Percentiles rank a stretch among this genome's conserved stretches.
These are phyloP conservation scores for Sapajus apella DNA, from an alignment of 2,113 vertebrate genomes.

Conservation along the genomic window DNA sequence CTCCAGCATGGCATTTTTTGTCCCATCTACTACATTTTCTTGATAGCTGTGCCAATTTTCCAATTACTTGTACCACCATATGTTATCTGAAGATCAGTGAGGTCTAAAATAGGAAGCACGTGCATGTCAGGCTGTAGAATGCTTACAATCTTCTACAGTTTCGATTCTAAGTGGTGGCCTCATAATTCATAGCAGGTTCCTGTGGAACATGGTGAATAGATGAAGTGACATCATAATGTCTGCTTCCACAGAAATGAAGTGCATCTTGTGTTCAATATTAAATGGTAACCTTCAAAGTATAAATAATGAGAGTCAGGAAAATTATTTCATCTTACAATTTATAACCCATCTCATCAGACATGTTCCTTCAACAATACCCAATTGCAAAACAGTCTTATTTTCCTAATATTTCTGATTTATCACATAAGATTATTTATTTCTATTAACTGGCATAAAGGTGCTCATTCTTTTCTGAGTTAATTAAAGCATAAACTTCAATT, in stretches of 20 bases:
- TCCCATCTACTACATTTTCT: constrained; percentile 93
- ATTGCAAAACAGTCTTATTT: constrained; percentile 20
- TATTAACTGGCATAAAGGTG: constrained; percentile 55
- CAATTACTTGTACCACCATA: constrained; percentile 95
- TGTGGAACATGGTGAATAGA: constrained; percentile 52
- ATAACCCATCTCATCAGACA: background rate
- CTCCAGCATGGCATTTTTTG: constrained; percentile 84
- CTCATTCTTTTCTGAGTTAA: background rate
- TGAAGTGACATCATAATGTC: constrained; percentile 81
- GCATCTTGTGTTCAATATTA: constrained; percentile 69
- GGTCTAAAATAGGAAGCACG: constrained; percentile 93
- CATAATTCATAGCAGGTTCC: constrained; percentile 82
- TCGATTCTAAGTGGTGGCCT: constrained; percentile 78
- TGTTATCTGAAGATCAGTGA: constrained; percentile 93
- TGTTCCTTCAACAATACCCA: constrained; percentile 16
- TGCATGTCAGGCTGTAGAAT: constrained; percentile 84
- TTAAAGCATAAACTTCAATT: constrained; percentile 31
- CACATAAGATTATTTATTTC: constrained; percentile 38
- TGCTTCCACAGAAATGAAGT: constrained; percentile 71
- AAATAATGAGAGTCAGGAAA: constrained; percentile 62
- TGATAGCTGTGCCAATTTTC: constrained; percentile 98
- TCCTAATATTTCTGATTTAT: constrained; percentile 37
- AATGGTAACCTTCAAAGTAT: constrained; percentile 74
- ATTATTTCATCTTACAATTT: constrained; percentile 58
- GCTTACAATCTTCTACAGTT: constrained; percentile 90